Base-by-base conservation (phyloP, 2,888 invertebrate genomes). In the Campoletis raptor region DNA sequence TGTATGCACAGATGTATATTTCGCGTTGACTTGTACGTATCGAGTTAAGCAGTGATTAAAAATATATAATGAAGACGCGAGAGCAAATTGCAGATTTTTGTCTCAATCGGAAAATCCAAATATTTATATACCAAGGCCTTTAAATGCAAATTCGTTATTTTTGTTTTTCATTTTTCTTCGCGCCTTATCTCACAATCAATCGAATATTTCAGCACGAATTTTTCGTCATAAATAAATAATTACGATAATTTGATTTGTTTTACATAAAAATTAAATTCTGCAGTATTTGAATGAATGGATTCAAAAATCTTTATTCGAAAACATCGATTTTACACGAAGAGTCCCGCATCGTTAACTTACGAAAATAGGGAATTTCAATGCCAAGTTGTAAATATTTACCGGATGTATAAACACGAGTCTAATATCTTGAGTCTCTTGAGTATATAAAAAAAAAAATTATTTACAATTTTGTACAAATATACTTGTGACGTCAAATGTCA, bases 401-500 rank as follows among this genome's bases (percentile, higher is more conserved):
- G 37, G 15, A 21, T 3, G n/a, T 36, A 36, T 12, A 1, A 10
- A 12, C 18, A 3, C 42, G 24, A 40, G 18, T 15, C 10, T 42
- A 36, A 64, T 61, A 64, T 66, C 10, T 36, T 2, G 42, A 67
- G 24, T 76, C 36, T 24, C 42, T 4, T 54, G 24, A 24, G 24
- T 24, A 24, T 21, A 9, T 9, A 52, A 7, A 73, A 21, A 21
- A 76, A 21, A 66, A 83, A 81, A 78, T 76, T 18, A 74, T 82
- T 73, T 40, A 72, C 45, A 54, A 67, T 78, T 76, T 79, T 81
- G 69, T 61, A 57, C 48, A 81, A 79, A 87, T 36, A 70, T 70
- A 87, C 77, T 90, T 81, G 45, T 70, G 74, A 36, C 42, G 80
- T 79, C 24, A 45, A 88, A 78, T 83, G 85, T 89, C 90, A 90